Percentiles rank a stretch among this genome's conserved stretches.
Conservation (phyloP, 2,888 invertebrate species). For the Celastrina argiolus region DNA sequence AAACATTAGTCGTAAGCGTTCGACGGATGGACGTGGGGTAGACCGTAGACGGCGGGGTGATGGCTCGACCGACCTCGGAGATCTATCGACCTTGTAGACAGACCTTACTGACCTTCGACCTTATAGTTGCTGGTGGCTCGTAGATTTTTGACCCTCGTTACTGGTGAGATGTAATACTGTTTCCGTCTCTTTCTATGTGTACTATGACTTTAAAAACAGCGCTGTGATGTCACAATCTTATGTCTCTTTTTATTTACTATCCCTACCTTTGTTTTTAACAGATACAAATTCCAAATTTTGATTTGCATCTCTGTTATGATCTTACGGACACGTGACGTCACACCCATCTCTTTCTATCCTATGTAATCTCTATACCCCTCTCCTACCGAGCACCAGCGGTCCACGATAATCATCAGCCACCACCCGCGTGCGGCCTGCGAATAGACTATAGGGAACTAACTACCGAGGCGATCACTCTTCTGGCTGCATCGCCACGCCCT, state of each 20-base stretch:
- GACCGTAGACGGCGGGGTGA: conserved; percentile 3
- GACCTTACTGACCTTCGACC: neutral
- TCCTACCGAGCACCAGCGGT: neutral
- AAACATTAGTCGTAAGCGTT: conserved; percentile 50
- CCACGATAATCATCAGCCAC: neutral
- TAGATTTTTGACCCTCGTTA: no score
- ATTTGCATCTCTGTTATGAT: no score
- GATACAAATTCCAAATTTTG: no score
- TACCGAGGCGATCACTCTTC: conserved; percentile 68
- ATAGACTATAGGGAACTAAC: conserved; percentile 59
- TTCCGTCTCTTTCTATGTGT: neutral
- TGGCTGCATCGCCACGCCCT: conserved; percentile 90
- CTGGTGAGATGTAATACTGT: neutral
- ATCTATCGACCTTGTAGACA: neutral
- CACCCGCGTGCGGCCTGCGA: neutral
- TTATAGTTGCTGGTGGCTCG: no score
- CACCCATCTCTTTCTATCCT: no score
- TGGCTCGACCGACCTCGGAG: no score
- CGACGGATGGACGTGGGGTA: conserved; percentile 46
- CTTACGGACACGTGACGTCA: no score
- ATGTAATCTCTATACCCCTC: no score
- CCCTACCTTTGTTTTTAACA: neutral
- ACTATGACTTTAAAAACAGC: neutral
- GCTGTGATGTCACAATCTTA: neutral
- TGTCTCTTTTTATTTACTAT: neutral